Evolutionary conservation across 2,888 invertebrate genomes (phyloP), one percentile per base, ranked within the genome.

Genomic region (Drosophila lacicola): DNA sequence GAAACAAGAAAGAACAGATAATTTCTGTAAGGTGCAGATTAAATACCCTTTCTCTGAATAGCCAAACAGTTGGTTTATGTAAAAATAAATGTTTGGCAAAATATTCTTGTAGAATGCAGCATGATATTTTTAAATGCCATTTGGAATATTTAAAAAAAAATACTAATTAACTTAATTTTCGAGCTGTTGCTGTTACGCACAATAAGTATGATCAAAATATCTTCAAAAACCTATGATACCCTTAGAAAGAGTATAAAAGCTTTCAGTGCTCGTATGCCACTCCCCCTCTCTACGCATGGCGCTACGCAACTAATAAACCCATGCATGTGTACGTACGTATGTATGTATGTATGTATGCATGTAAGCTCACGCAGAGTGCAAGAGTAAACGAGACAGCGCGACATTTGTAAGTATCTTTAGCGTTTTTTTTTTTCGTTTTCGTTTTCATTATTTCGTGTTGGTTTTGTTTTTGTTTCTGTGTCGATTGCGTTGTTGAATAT

Each of bases 401-500:
- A 56, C 55, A 74, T 55, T 62, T 66, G 68, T 67, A 65, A 62
- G 54, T 70, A 55, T 66, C 68, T 60, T 46, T 21, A 64, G 36
- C 74, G 73, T 69, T 44, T 69, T 47, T 39, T 33, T 33, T 57
- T 57, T 74, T 60, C 61, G 55, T 76, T 80, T 75, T 76, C 68
- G 75, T 80, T 81, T 89, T 87, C 73, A 69, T 79, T 87, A 81
- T 84, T 82, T 80, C 66, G 62, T 64, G 51, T 73, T 70, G 47
- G 34, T 62, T 64, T 70, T 70, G 58, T 78, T 80, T 83, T 74
- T 79, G 67, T 77, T 84, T 81, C 69, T 88, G 78, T 80, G 83
- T 80, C 82, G 89, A 89, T 90, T 90, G 85, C 89, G 83, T 77
- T 82, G 89, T 79, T 84, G 84, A 87, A 86, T 90, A 84, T 89